These are phyloP conservation scores for Bettongia penicillata DNA, from an alignment of 2,113 vertebrate genomes.

Conservation along the genomic window DNA sequence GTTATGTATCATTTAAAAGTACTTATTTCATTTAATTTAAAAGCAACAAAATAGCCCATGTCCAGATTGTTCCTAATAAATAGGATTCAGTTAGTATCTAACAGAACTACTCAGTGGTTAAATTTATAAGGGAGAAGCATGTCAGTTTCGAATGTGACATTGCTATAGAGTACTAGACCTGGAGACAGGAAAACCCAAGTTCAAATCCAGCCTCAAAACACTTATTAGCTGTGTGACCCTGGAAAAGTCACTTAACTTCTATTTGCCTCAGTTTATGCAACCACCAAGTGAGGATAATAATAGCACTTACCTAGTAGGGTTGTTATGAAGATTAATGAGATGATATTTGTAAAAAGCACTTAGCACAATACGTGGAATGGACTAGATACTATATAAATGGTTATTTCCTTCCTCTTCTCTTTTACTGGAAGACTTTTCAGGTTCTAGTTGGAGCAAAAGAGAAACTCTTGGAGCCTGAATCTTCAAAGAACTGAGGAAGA, in stretches of 20 bases:
- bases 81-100: not conserved
- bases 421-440: not conserved
- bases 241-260: not conserved
- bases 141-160: not conserved
- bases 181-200: not conserved
- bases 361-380: conserved; percentile 9
- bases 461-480: not conserved
- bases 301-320: not conserved
- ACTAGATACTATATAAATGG: not conserved
- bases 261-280: not conserved
- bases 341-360: not conserved
- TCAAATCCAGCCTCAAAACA: not conserved
- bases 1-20: not conserved
- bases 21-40: not conserved
- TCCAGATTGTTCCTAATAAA: not conserved
- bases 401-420: not conserved
- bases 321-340: not conserved
- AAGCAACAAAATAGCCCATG: not conserved
- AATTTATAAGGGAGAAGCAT: not conserved
- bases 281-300: not conserved
- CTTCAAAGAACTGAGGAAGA: not conserved
- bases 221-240: not conserved
- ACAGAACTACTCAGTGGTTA: not conserved
- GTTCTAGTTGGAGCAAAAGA: not conserved
- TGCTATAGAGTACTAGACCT: not conserved